These are phyloP conservation scores for Lophius americanus DNA, from an alignment of 2,797 vertebrate genomes.

Conservation along the genomic window DNA sequence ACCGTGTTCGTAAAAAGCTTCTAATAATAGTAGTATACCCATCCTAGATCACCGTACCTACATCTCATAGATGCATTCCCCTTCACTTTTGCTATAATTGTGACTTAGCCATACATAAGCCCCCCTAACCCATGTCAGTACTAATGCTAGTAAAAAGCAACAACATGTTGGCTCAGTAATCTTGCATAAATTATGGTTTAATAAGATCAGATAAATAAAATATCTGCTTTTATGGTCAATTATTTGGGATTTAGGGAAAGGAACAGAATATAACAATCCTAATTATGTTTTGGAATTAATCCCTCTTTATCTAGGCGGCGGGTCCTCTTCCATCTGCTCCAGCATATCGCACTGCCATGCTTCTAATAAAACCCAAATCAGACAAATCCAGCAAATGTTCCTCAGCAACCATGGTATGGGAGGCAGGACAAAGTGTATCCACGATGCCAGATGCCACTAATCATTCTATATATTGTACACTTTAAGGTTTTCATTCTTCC, in stretches of 20 bases:
- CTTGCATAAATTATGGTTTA: constrained; percentile 11
- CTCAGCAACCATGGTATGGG: no score
- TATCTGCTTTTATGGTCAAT: not conserved
- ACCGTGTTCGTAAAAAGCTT: constrained; percentile 53
- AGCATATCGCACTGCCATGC: not conserved
- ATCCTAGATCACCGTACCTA: constrained; percentile 12
- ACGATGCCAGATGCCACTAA: not conserved
- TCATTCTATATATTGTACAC: not conserved
- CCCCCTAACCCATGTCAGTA: no score
- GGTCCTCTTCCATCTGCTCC: not conserved
- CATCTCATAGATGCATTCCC: not conserved
- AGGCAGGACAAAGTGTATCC: not conserved
- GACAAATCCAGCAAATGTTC: not conserved
- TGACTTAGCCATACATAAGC: constrained; percentile 13
- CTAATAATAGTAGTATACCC: constrained; percentile 40
- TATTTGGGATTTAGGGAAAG: not conserved
- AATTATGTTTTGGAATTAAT: no score
- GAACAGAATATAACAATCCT: not conserved
- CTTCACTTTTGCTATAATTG: constrained; percentile 19
- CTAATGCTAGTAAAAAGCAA: constrained; percentile 8
- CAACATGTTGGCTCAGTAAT: not conserved
- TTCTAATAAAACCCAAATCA: not conserved
- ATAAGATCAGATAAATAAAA: not conserved
- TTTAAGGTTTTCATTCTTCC: constrained; percentile 18
- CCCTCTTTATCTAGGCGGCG: not conserved